phyloP scores from a whole-genome alignment of 2,797 vertebrate genomes.

The Sebastes diploproa region DNA sequence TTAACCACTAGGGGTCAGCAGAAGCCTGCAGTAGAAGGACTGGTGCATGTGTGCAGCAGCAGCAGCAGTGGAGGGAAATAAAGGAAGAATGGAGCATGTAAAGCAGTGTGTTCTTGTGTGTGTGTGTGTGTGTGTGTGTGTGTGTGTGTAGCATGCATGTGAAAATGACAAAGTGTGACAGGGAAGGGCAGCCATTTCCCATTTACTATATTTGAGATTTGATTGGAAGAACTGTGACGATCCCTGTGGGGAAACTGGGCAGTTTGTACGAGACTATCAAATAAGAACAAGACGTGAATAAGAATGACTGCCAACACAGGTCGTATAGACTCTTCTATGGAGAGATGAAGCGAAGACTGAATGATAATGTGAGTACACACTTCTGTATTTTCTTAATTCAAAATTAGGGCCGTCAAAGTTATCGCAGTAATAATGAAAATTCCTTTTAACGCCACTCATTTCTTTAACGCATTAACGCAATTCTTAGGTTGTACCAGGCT shows the following conservation, averaged over 20 bases:
- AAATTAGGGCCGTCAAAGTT: no score
- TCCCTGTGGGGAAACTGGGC: background rate
- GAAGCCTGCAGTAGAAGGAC: background rate
- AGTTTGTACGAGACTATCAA: background rate
- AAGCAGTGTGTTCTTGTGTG: background rate
- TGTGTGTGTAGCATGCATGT: background rate
- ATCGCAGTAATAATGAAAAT: no score
- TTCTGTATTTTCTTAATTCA: no score
- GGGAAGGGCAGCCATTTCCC: background rate
- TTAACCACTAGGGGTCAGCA: conserved; percentile 72
- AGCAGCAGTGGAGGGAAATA: background rate
- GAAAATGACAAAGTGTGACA: background rate
- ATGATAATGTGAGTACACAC: background rate
- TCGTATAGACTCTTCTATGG: background rate
- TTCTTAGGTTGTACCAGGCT: no score
- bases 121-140: background rate
- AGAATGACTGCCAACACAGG: background rate
- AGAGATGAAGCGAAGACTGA: background rate
- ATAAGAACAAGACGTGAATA: background rate
- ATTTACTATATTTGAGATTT: background rate
- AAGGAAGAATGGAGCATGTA: background rate
- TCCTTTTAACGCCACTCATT: no score
- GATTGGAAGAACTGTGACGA: background rate
- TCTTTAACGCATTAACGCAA: no score
- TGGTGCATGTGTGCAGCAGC: background rate